These are phyloP conservation scores for Cacoxenus indagator DNA, from an alignment of 2,888 invertebrate genomes.

Conservation along the genomic window DNA sequence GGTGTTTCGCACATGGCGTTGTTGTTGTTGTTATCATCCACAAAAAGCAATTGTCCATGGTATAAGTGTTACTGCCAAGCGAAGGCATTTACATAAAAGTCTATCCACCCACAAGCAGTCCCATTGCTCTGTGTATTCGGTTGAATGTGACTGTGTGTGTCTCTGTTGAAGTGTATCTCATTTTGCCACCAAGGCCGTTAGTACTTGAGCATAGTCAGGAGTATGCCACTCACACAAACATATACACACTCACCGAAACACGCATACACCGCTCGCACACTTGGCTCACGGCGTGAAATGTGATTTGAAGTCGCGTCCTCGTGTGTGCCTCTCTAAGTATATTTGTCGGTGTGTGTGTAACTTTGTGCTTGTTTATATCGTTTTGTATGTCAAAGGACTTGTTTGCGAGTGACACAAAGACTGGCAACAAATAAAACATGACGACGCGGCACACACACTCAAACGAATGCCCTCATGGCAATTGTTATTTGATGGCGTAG, in stretches of 20 bases:
- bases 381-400: conserved; percentile 21
- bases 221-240: neutral
- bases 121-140: neutral
- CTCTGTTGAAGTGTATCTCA: conserved; percentile 39
- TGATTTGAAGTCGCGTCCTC: conserved; percentile 10
- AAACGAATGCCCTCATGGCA: neutral
- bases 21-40: conserved; percentile 6
- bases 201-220: conserved; percentile 36
- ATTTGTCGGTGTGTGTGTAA: neutral
- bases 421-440: conserved; percentile 8
- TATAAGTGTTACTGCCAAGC: conserved; percentile 11
- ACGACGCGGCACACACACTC: neutral
- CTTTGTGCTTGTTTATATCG: conserved; percentile 11
- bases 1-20: neutral
- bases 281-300: neutral
- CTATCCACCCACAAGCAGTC: neutral
- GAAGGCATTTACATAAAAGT: neutral
- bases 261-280: neutral
- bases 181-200: conserved; percentile 52
- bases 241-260: neutral
- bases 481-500: neutral
- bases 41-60: conserved; percentile 22
- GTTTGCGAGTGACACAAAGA: conserved; percentile 20
- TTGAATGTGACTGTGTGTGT: neutral
- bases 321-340: neutral